These are phyloP conservation scores for Aplysia californica DNA, from an alignment of 1,140 invertebrate species.

Conservation along the genomic window DNA sequence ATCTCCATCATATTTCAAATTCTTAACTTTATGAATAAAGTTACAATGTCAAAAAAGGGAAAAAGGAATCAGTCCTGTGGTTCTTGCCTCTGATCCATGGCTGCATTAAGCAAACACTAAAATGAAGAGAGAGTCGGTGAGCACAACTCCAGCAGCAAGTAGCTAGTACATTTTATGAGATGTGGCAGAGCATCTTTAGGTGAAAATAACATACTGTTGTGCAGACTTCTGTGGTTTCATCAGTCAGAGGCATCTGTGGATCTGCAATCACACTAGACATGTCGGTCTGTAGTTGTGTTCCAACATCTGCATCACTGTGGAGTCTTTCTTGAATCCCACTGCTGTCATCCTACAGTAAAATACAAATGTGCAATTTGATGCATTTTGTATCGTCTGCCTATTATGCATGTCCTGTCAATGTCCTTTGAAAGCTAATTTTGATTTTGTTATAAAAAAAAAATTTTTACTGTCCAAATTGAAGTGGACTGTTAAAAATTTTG, in stretches of 20 bases:
- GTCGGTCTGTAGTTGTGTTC: neutral
- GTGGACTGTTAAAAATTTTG: neutral
- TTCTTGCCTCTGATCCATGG: neutral
- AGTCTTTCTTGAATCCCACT: neutral
- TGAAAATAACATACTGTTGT: neutral
- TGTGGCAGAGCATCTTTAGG: neutral
- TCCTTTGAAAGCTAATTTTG: neutral
- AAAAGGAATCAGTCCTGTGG: neutral
- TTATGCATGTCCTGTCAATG: neutral
- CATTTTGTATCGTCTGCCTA: neutral
- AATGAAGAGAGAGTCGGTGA: neutral
- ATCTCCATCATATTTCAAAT: no score
- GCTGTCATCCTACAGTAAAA: neutral
- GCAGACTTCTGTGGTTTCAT: conserved; percentile 23
- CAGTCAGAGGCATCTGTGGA: neutral
- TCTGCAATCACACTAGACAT: neutral
- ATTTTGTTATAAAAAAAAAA: neutral
- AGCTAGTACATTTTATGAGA: neutral
- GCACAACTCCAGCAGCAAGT: neutral
- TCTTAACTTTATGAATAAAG: no score
- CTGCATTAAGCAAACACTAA: neutral
- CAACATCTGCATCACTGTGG: neutral
- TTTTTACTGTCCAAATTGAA: neutral
- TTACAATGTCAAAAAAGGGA: neutral
- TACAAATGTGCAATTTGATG: neutral